phyloP scores from a whole-genome alignment of 2,888 invertebrate genomes.

The Cryptocheilus praepositus region DNA sequence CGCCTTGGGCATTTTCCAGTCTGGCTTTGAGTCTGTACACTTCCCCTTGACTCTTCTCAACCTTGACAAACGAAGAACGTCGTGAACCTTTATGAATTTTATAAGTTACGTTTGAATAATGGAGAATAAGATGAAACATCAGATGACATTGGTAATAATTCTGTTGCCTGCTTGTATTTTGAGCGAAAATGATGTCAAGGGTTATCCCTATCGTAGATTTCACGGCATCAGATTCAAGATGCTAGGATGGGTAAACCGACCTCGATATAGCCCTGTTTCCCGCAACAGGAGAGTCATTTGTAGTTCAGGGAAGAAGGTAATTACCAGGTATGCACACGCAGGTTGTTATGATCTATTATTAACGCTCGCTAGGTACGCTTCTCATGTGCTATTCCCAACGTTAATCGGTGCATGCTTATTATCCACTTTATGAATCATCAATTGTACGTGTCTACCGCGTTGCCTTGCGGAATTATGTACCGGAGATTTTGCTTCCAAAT shows the following conservation, averaged over 20 bases:
- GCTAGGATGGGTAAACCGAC: not conserved
- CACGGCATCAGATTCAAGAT: too few relatives aligned
- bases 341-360: slow-evolving; percentile 22
- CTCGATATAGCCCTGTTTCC: not conserved
- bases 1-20: slow-evolving; percentile 95
- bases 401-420: slow-evolving; percentile 20
- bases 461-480: too few relatives aligned
- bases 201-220: too few relatives aligned
- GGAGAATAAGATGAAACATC: too few relatives aligned
- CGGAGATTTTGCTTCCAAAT: too few relatives aligned
- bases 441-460: not conserved
- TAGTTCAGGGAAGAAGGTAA: not conserved
- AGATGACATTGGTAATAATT: not conserved
- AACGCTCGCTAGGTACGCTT: slow-evolving; percentile 16
- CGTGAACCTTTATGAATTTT: too few relatives aligned
- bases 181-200: too few relatives aligned
- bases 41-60: slow-evolving; percentile 96
- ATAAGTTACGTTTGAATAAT: too few relatives aligned
- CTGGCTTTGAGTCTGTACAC: slow-evolving; percentile 95
- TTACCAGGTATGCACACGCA: not conserved
- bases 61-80: slow-evolving; percentile 49
- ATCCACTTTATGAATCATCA: slow-evolving; percentile 2
- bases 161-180: not conserved
- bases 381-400: not conserved
- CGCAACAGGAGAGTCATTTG: not conserved